Evolutionary conservation across 92 coral and sea anemone genomes (phyloP).

Genomic region (Umimayanthus kanabou): DNA sequence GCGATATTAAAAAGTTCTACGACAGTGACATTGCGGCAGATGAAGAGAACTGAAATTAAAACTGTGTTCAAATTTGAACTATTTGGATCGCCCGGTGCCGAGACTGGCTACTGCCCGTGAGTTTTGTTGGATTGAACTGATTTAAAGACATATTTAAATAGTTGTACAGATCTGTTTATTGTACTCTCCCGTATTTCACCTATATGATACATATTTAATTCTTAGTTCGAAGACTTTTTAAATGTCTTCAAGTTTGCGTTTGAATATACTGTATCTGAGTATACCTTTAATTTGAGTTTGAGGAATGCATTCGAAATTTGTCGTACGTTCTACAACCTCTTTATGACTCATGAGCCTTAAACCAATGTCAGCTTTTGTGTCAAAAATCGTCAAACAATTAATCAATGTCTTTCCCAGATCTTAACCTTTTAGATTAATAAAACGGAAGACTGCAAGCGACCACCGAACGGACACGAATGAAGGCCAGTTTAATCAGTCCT

Average conservation of each 20-base stretch:
- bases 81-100: no score
- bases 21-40: slow-evolving; percentile 41
- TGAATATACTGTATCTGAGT: neutral
- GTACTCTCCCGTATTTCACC: neutral
- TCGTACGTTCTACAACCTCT: neutral
- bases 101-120: neutral
- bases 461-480: slow-evolving; percentile 5
- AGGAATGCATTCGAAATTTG: neutral
- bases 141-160: neutral
- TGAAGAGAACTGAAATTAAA: slow-evolving; percentile 13
- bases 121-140: neutral
- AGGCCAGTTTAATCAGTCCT: neutral
- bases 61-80: neutral
- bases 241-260: neutral
- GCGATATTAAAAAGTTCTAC: slow-evolving; percentile 73
- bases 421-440: neutral
- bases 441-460: neutral
- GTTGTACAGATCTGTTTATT: neutral
- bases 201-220: no score
- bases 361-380: neutral
- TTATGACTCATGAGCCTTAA: neutral
- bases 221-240: neutral
- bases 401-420: neutral
- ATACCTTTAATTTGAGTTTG: neutral
- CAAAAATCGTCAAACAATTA: neutral